phyloP scores from a whole-genome alignment of 1,140 invertebrate genomes.

The Uloborus diversus region DNA sequence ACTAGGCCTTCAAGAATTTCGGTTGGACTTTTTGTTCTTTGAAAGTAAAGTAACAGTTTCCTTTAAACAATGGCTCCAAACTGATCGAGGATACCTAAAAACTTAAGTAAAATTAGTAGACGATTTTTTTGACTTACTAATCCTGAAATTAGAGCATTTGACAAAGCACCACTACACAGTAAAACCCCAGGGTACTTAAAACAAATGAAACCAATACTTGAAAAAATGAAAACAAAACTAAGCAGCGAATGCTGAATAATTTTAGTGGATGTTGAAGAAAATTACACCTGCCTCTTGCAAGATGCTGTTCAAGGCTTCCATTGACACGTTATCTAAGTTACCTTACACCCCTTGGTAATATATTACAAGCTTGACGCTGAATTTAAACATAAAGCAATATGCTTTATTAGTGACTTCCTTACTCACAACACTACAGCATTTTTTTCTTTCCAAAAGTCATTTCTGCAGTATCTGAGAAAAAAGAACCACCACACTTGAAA shows the following conservation, averaged over 20 bases:
- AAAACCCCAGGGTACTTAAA: neutral
- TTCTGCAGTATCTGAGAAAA: neutral
- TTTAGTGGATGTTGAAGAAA: neutral
- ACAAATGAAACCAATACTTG: neutral
- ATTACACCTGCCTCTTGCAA: neutral
- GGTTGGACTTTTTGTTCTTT: too few relatives aligned
- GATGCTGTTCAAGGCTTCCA: neutral
- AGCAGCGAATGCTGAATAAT: too few relatives aligned
- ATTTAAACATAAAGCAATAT: neutral
- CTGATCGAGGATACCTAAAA: neutral
- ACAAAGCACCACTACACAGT: neutral
- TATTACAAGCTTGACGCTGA: neutral
- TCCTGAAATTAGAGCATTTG: neutral
- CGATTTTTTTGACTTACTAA: neutral
- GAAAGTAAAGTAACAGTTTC: neutral
- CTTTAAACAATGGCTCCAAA: neutral
- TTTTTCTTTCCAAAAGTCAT: neutral
- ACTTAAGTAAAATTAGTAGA: neutral
- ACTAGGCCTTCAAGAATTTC: neutral
- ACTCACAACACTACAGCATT: neutral
- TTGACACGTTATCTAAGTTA: neutral
- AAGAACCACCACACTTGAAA: too few relatives aligned
- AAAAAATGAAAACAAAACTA: neutral
- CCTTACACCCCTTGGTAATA: neutral
- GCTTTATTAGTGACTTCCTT: neutral